A percentile compares a stretch with the other conserved stretches of the same genome.
Conservation (phyloP, 2,888 invertebrate species). For the Idaea dimidiata region DNA sequence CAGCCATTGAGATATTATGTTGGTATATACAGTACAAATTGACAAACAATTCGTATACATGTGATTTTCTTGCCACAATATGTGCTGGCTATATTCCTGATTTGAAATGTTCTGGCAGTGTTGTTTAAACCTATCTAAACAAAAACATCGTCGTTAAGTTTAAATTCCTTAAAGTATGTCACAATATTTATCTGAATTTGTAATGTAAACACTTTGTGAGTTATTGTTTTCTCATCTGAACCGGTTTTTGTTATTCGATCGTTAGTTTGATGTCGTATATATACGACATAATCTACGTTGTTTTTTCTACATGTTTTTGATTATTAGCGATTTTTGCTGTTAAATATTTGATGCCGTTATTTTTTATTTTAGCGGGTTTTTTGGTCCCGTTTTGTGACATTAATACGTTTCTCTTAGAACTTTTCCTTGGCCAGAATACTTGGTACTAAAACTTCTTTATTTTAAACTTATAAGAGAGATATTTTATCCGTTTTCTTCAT, state of each 20-base stretch:
- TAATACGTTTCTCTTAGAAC: too few species aligned
- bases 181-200: background rate
- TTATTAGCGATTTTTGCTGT: background rate
- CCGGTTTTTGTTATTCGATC: conserved; percentile 1
- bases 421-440: too few species aligned
- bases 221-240: background rate
- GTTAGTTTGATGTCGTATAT: background rate
- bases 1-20: too few species aligned
- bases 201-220: background rate
- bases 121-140: background rate
- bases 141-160: background rate
- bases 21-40: too few species aligned
- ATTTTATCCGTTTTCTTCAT: too few species aligned
- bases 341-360: background rate
- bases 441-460: too few species aligned
- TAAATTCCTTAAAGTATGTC: background rate
- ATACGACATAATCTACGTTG: background rate
- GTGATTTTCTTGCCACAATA: too few species aligned
- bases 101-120: too few species aligned
- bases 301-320: background rate
- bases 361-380: background rate
- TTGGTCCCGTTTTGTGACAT: background rate
- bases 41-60: too few species aligned
- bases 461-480: too few species aligned
- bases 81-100: too few species aligned